Evolutionary conservation across 2,888 invertebrate species (phyloP).

Genomic region (Odontocolon sp.): DNA sequence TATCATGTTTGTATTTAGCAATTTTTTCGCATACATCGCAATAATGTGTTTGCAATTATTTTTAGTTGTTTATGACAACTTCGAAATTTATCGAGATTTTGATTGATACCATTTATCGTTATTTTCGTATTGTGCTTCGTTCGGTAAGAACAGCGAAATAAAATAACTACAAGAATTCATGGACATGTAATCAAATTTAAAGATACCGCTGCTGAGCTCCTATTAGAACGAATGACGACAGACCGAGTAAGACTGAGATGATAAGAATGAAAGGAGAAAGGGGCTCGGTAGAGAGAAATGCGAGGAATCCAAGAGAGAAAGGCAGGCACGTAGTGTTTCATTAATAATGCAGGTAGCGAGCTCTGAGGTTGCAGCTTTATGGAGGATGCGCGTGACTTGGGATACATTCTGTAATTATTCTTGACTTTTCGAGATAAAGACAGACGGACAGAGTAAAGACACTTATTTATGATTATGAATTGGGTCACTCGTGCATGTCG

Average conservation of each 20-base stretch:
- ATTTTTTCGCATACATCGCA: too few relatives aligned
- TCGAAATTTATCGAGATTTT: too few relatives aligned
- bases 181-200: slow-evolving; percentile 62
- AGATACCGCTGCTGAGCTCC: slow-evolving; percentile 49
- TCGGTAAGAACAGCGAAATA: neutral
- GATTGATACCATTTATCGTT: too few relatives aligned
- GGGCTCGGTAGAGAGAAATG: slow-evolving; percentile 26
- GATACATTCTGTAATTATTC: slow-evolving; percentile 62
- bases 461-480: slow-evolving; percentile 35
- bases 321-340: slow-evolving; percentile 57
- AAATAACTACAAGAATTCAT: slow-evolving; percentile 32
- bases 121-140: neutral
- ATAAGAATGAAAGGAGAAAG: slow-evolving; percentile 8
- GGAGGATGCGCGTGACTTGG: slow-evolving; percentile 7
- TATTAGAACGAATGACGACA: slow-evolving; percentile 41
- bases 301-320: slow-evolving; percentile 37
- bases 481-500: neutral
- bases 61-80: too few relatives aligned
- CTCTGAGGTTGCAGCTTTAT: slow-evolving; percentile 14
- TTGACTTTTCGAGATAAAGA: slow-evolving; percentile 29
- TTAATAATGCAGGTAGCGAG: slow-evolving; percentile 66
- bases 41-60: too few relatives aligned
- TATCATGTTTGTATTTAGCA: too few relatives aligned
- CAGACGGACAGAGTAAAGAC: slow-evolving; percentile 13
- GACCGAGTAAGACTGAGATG: neutral